A percentile compares a stretch with the other conserved stretches of the same genome.
phyloP scores from a whole-genome alignment of 2,888 invertebrate species.

The Rhingia campestris region DNA sequence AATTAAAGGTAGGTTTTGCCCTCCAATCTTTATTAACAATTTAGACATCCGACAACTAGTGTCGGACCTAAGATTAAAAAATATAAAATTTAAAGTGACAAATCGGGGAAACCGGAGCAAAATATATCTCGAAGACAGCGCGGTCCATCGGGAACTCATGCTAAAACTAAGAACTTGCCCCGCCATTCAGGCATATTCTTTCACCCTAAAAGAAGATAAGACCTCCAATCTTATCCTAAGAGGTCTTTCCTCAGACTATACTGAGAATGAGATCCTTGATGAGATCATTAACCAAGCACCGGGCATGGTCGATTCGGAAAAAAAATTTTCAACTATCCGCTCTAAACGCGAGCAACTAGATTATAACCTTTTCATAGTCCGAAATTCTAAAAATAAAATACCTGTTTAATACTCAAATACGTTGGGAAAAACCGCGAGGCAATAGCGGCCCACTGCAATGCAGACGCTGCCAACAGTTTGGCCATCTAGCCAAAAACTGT shows the following conservation, averaged over 20 bases:
- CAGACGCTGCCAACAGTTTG: neutral
- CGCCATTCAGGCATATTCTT: too few relatives aligned
- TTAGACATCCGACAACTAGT: neutral
- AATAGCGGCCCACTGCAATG: neutral
- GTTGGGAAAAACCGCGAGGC: too few relatives aligned
- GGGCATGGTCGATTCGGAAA: neutral
- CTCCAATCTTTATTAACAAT: neutral
- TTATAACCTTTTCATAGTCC: neutral
- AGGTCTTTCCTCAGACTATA: neutral
- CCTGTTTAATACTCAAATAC: too few relatives aligned
- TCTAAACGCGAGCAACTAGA: neutral
- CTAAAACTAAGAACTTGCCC: too few relatives aligned
- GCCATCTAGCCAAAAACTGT: too few relatives aligned
- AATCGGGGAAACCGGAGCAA: neutral
- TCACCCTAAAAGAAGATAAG: too few relatives aligned
- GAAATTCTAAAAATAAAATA: neutral
- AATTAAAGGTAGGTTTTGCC: neutral
- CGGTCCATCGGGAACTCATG: too few relatives aligned
- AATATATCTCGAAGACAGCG: neutral
- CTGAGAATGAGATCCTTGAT: neutral
- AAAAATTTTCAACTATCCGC: neutral
- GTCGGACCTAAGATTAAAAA: neutral
- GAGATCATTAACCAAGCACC: neutral
- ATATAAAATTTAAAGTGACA: neutral
- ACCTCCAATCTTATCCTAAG: neutral